These are phyloP conservation scores for Epinotia brunnichana DNA, from an alignment of 2,888 invertebrate species.

Conservation along the genomic window DNA sequence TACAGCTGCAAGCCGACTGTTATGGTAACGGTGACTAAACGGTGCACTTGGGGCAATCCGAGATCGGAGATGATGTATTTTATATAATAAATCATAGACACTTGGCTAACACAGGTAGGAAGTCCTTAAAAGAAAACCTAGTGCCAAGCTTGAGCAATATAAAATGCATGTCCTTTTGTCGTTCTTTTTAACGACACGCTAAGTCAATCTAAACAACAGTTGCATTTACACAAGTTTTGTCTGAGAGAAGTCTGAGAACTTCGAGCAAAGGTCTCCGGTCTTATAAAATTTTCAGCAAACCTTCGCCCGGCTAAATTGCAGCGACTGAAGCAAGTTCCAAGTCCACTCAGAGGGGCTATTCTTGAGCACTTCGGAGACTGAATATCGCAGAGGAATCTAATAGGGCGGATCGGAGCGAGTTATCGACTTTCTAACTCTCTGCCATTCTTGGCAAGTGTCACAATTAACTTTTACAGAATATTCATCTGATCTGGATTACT, in stretches of 20 bases:
- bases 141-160: neutral
- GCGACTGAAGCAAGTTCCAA: conserved; percentile 32
- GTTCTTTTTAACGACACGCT: neutral
- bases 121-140: conserved; percentile 26
- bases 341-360: conserved; percentile 28
- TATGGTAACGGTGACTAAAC: conserved; percentile 28
- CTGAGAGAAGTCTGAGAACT: conserved; percentile 24
- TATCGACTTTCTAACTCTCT: conserved; percentile 32
- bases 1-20: conserved; percentile 32
- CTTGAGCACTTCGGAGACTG: conserved; percentile 33
- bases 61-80: conserved; percentile 6
- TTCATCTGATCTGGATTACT: conserved; percentile 23
- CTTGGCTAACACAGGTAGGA: conserved; percentile 27
- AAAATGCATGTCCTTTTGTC: conserved; percentile 11
- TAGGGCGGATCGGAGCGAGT: conserved; percentile 15
- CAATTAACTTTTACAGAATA: conserved; percentile 29
- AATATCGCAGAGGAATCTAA: conserved; percentile 30
- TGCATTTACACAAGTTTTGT: conserved; percentile 13
- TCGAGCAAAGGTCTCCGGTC: conserved; percentile 24
- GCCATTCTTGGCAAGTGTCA: conserved; percentile 31
- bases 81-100: neutral
- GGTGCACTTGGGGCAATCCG: conserved; percentile 11
- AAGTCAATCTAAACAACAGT: conserved; percentile 22
- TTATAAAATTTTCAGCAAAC: conserved; percentile 37
- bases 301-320: conserved; percentile 33